These are phyloP conservation scores for Holcopasites calliopsidis DNA, from an alignment of 1,140 invertebrate species.

Conservation along the genomic window DNA sequence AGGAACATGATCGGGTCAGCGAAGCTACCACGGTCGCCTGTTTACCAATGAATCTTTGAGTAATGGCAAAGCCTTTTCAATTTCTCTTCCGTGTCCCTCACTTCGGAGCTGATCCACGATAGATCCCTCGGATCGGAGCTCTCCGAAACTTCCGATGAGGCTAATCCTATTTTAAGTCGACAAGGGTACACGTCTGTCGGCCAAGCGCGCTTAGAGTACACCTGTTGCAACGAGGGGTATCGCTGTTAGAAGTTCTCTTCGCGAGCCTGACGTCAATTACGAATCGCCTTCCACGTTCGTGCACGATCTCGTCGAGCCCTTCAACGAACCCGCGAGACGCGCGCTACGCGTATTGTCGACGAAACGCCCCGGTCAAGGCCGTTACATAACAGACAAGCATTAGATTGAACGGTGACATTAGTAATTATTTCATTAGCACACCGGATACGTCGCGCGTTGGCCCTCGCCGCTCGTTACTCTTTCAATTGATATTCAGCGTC, in stretches of 20 bases:
- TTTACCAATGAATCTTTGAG: neutral
- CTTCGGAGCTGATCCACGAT: constrained; percentile 10
- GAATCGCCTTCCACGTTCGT: neutral
- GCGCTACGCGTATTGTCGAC: constrained; percentile 2
- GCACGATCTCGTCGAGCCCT: neutral
- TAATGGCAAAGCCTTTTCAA: too few species aligned
- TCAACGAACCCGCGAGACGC: neutral
- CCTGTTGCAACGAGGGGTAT: constrained; percentile 35
- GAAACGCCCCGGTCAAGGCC: constrained; percentile 38
- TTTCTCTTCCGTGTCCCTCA: too few species aligned
- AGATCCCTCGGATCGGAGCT: constrained; percentile 4
- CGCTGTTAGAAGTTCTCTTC: too few species aligned
- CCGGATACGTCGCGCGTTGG: constrained; percentile 58
- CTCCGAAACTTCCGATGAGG: constrained; percentile 4
- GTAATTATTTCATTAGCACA: constrained; percentile 72
- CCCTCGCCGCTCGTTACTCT: constrained; percentile 62
- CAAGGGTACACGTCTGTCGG: neutral
- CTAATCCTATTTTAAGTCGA: neutral
- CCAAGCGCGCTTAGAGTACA: constrained; percentile 8
- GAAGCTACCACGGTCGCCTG: neutral
- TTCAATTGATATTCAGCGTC: constrained; percentile 63
- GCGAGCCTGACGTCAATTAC: neutral
- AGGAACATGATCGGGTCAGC: neutral
- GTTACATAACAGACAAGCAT: constrained; percentile 46
- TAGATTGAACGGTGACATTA: constrained; percentile 51